Base-by-base conservation (phyloP, 2,888 invertebrate genomes). In the Netelia melanura region DNA sequence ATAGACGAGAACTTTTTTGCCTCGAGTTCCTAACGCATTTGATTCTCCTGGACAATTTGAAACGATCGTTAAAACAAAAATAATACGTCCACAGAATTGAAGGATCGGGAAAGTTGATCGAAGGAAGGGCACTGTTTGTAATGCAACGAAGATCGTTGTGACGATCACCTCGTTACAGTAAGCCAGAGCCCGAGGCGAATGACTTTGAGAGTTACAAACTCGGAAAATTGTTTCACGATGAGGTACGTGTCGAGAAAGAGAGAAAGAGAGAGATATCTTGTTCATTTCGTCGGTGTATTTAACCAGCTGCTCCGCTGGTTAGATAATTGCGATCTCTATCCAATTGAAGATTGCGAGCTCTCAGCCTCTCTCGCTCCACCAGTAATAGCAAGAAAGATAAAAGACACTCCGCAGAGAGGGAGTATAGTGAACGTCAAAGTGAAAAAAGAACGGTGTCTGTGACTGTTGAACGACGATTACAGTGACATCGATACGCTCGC, bases 121-220 rank as follows among this genome's bases (percentile, higher is more conserved):
- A 21, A 21, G 48, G 21, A 38, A 44, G 43, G 48, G 21, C 23
- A 14, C 58, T n/a, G n/a, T 11, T 67, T 68, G 65, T 76, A 80
- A 71, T 78, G 25, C 21, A 25, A 77, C 67, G 68, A 48, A 76
- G 65, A 83, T 43, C 21, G 61, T 11, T 8, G 62, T 56, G 84
- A 70, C 74, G 82, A 82, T 87, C 86, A 88, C 88, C 87, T 89
- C 85, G 87, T 88, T 87, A 89, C 89, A 88, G 89, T 90, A 88
- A 85, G 88, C 88, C 90, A 90, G 88, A 90, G 91, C 91, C 90
- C 56, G 88, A 83, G 89, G 92, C 92, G 17, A 89, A 89, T 90
- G 91, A 89, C 91, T 91, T 92, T 91, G 91, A 90, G 89, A 88
- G 71, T 83, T 62, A 70, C 84, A 56, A 78, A 81, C 81, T 78